Base-by-base conservation (phyloP, 2,797 vertebrate species). In the Lophotriccus pileatus region DNA sequence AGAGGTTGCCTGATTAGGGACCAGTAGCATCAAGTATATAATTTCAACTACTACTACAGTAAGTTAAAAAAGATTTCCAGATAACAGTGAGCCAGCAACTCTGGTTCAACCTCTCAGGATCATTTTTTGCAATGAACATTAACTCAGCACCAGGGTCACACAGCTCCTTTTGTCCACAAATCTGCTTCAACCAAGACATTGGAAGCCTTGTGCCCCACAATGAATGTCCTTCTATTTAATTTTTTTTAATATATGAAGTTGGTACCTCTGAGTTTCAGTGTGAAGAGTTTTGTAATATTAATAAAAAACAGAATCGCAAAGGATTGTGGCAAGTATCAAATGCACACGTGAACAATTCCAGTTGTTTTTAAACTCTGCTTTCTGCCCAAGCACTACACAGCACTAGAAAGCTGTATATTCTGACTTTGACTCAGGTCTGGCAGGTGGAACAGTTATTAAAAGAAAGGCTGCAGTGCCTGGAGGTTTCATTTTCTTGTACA, bases 361-460 rank as follows among this genome's bases (percentile, higher is more conserved):
- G n/a, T 25, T 92, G 37, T 39, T 93, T 91, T 78, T 39, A 91
- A 84, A 59, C 73, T 58, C 69, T 64, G 7, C 28, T 80, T 84
- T 85, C 53, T 88, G 62, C 46, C 67, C 55, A 32, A 78, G 49
- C 27, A 19, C 53, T 87, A 44, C 15, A 56, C 32, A 75, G 23
- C 79, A 89, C 82, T 89, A 84, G 87, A 94, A 95, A 94, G 89
- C 89, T 78, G 25, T 49, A 32, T 10, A 49, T 34, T 44, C 47
- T 78, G 36, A 83, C 73, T 81, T 91, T 44, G 69, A 75, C 91
- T 91, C 18, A 22, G 62, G 84, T 91, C 66, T 7, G 63, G 88
- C 94, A 97, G 95, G 96, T 97, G 94, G 92, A 97, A 94, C 59
- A 81, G 85, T 74, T 97, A 94, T 90, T 95, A 93, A 96, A 96